Percentiles rank a stretch among this genome's conserved stretches.
These are phyloP conservation scores for Polydrusus cervinus DNA, from an alignment of 2,888 invertebrate genomes.

Conservation along the genomic window DNA sequence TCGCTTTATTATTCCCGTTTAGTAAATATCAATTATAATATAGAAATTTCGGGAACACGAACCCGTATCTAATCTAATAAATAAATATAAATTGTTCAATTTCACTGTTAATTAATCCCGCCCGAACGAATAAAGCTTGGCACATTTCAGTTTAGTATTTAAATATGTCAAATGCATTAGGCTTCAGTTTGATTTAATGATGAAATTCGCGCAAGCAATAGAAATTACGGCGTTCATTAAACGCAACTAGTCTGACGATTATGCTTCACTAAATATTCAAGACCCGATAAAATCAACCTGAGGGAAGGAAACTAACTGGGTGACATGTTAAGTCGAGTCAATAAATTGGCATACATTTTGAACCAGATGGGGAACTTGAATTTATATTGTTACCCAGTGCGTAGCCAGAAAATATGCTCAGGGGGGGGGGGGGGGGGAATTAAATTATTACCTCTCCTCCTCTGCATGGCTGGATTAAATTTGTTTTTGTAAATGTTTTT, in stretches of 20 bases:
- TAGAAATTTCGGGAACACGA: not conserved
- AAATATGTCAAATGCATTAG: conserved; percentile 51
- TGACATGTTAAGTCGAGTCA: conserved; percentile 39
- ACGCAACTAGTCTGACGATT: conserved; percentile 44
- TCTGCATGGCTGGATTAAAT: too few species aligned
- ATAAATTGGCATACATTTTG: conserved; percentile 24
- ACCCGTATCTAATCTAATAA: conserved; percentile 17
- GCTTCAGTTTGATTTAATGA: conserved; percentile 29
- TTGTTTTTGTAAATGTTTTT: too few species aligned
- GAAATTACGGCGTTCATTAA: conserved; percentile 49
- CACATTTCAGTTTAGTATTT: conserved; percentile 45
- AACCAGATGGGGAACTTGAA: not conserved
- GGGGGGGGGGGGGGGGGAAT: too few species aligned
- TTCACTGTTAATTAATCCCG: conserved; percentile 24
- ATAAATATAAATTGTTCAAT: conserved; percentile 28
- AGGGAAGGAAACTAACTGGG: conserved; percentile 20
- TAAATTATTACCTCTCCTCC: too few species aligned
- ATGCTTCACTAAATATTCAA: conserved; percentile 42
- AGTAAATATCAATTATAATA: not conserved
- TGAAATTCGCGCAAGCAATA: conserved; percentile 30
- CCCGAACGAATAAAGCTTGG: conserved; percentile 13
- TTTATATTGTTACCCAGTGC: not conserved
- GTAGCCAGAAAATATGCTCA: too few species aligned
- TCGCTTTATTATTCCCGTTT: not conserved
- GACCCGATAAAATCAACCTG: conserved; percentile 40